Conservation (phyloP, 2,797 vertebrate genomes). For the Chelidonichthys spinosus region DNA sequence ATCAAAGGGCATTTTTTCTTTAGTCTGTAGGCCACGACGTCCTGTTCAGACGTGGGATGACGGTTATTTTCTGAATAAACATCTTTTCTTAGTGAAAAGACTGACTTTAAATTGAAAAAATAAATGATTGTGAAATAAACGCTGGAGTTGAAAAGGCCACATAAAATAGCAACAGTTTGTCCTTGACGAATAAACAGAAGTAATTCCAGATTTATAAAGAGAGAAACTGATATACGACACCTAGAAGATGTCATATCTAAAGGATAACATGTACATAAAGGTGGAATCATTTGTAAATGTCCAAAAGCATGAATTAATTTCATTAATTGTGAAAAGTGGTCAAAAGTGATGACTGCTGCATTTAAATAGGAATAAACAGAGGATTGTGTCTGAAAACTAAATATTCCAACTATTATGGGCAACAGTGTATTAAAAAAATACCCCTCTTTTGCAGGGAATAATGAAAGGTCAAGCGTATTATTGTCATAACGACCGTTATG, state of each 20-base stretch:
- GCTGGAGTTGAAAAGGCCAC: background rate
- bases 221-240: background rate
- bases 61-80: background rate
- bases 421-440: constrained; percentile 8
- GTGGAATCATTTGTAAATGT: too few relatives aligned
- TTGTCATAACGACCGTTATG: background rate
- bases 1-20: constrained; percentile 6
- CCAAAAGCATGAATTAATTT: too few relatives aligned
- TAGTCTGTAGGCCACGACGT: background rate
- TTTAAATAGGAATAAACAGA: too few relatives aligned
- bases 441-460: constrained; percentile 3
- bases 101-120: background rate
- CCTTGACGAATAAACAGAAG: background rate
- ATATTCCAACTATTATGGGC: background rate
- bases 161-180: background rate
- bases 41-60: background rate
- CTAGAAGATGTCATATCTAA: too few relatives aligned
- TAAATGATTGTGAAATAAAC: background rate
- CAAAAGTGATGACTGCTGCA: too few relatives aligned
- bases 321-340: too few relatives aligned
- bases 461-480: constrained; percentile 35
- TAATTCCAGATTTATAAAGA: background rate
- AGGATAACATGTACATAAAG: too few relatives aligned
- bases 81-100: background rate
- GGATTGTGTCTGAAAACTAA: too few relatives aligned